Conservation (phyloP, 1,140 invertebrate genomes). For the Dendroctonus valens region DNA sequence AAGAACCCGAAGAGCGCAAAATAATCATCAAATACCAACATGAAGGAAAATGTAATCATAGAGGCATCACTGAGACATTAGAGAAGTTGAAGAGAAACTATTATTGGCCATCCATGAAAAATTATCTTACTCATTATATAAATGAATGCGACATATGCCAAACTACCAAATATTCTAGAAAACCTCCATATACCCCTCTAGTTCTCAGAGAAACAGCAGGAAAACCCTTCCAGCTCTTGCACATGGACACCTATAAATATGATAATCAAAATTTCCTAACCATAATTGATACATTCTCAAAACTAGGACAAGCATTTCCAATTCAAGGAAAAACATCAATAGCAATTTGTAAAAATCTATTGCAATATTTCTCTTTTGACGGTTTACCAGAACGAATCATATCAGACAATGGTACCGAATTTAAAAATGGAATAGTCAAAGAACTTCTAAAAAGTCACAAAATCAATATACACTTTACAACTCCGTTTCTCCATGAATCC, state of each 20-base stretch:
- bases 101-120: conserved; percentile 17
- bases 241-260: conserved; percentile 22
- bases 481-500: conserved; percentile 38
- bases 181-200: conserved; percentile 20
- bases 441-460: conserved; percentile 6
- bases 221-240: conserved; percentile 35
- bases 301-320: conserved; percentile 29
- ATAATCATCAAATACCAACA: too few relatives aligned
- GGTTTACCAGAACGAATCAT: conserved; percentile 32
- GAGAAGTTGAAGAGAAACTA: background rate
- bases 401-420: conserved; percentile 37
- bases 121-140: conserved; percentile 11
- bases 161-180: conserved; percentile 6
- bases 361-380: conserved; percentile 31
- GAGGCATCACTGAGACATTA: background rate
- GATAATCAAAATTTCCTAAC: conserved; percentile 31
- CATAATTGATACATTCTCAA: conserved; percentile 30
- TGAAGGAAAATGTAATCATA: too few relatives aligned
- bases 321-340: conserved; percentile 13
- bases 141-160: conserved; percentile 15
- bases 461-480: conserved; percentile 32
- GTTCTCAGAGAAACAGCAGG: conserved; percentile 10
- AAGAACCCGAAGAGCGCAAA: too few relatives aligned
- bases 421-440: conserved; percentile 32
- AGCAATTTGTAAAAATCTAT: conserved; percentile 22